A percentile compares a stretch with the other conserved stretches of the same genome.
Evolutionary conservation across 2,797 vertebrate species (phyloP).

Genomic region (Sebastes taczanowskii): DNA sequence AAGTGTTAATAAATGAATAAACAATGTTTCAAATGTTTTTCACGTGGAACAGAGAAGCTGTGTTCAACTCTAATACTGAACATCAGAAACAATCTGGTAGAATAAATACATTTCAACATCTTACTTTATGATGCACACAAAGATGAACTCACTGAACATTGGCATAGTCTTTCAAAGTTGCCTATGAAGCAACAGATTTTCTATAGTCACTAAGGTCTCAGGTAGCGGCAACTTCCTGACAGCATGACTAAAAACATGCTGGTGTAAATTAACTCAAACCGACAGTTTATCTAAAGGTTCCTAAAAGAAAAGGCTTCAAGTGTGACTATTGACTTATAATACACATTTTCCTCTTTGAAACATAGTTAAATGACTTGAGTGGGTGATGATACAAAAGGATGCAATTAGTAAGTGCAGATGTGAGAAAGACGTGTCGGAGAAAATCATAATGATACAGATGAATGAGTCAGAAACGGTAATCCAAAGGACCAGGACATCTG

Average conservation of each 20-base stretch:
- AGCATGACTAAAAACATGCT: not conserved
- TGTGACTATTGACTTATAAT: not conserved
- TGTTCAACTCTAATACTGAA: not conserved
- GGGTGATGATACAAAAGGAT: conserved; percentile 14
- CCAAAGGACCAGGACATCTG: conserved; percentile 18
- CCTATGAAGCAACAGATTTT: not conserved
- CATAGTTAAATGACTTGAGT: conserved; percentile 1
- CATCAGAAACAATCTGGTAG: not conserved
- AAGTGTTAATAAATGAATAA: not conserved
- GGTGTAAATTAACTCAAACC: conserved; percentile 36
- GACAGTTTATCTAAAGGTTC: conserved; percentile 26
- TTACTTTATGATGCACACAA: not conserved
- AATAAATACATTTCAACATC: not conserved
- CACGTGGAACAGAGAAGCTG: not conserved
- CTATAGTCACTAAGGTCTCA: not conserved
- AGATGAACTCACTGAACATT: not conserved
- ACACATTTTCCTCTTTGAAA: not conserved
- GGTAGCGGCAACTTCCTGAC: not conserved
- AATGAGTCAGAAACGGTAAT: conserved; percentile 32
- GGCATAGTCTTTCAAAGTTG: too few relatives aligned
- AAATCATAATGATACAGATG: conserved; percentile 21
- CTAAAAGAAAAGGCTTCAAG: not conserved
- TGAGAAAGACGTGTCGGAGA: conserved; percentile 8
- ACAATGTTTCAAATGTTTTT: not conserved
- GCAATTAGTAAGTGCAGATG: conserved; percentile 35